A percentile compares a stretch with the other conserved stretches of the same genome.
These are phyloP conservation scores for Rhincodon typus DNA, from an alignment of 2,797 vertebrate species.

Conservation along the genomic window DNA sequence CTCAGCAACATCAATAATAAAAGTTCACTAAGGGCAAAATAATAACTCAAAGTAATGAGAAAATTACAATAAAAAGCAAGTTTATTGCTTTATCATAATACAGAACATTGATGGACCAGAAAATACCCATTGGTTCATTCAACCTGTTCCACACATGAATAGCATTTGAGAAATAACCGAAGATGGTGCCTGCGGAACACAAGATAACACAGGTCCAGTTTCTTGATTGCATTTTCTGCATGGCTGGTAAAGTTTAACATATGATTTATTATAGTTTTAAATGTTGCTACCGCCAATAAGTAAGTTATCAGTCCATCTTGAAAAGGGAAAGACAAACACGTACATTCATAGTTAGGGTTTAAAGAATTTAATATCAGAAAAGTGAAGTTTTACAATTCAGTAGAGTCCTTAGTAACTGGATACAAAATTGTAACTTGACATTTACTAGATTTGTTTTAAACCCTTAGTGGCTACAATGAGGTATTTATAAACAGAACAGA, in stretches of 20 bases:
- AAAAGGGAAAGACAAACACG: background rate
- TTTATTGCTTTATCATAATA: background rate
- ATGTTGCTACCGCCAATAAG: background rate
- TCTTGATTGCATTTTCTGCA: background rate
- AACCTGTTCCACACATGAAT: background rate
- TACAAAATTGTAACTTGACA: background rate
- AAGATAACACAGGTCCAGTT: background rate
- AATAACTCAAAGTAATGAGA: no score
- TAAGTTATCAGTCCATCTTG: background rate
- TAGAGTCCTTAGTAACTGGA: slow-evolving; percentile 18
- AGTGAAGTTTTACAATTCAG: slow-evolving; percentile 13
- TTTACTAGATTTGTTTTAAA: slow-evolving; percentile 2
- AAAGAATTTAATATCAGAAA: background rate
- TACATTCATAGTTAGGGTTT: background rate
- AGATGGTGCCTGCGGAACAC: background rate
- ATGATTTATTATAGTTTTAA: background rate
- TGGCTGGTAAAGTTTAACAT: background rate
- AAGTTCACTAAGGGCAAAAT: no score
- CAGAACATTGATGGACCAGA: background rate
- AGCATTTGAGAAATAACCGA: background rate
- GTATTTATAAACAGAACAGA: background rate
- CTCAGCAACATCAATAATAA: background rate
- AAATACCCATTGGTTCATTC: background rate
- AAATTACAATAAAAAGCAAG: background rate
- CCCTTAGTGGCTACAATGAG: background rate